Evolutionary conservation across 2,888 invertebrate species (phyloP).

Genomic region (Neoascia interrupta): DNA sequence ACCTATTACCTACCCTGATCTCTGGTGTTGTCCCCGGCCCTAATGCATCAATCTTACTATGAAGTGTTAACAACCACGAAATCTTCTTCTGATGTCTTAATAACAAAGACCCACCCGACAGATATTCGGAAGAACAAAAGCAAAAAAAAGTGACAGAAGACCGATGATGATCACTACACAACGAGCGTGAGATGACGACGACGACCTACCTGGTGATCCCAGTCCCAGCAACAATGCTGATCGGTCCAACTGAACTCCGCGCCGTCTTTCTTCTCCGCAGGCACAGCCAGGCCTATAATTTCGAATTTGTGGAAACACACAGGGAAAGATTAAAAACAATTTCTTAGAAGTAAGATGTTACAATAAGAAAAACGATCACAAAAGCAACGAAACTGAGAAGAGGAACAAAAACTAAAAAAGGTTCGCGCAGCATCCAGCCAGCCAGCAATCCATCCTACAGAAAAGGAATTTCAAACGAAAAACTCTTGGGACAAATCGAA

Average conservation of each 20-base stretch:
- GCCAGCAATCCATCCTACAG: no score
- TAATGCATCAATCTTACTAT: conserved; percentile 68
- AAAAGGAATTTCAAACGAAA: conserved; percentile 58
- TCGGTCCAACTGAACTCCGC: conserved; percentile 42
- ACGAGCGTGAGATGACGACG: conserved; percentile 64
- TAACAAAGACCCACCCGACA: conserved; percentile 71
- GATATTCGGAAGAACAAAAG: conserved; percentile 66
- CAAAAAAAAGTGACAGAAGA: conserved; percentile 63
- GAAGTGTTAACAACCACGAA: conserved; percentile 76
- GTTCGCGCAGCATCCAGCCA: conserved; percentile 60
- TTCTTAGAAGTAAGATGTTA: conserved; percentile 66
- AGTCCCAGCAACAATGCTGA: conserved; percentile 28
- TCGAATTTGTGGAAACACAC: conserved; percentile 65
- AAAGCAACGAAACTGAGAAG: conserved; percentile 26
- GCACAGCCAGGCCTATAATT: conserved; percentile 70
- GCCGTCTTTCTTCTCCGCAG: conserved; percentile 7
- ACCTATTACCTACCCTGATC: neutral
- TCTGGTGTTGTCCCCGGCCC: conserved; percentile 26
- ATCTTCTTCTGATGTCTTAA: conserved; percentile 73
- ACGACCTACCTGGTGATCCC: conserved; percentile 70
- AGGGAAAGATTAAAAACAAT: conserved; percentile 64
- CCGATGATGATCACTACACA: conserved; percentile 65
- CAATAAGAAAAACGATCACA: conserved; percentile 50
- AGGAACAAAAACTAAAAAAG: conserved; percentile 50
- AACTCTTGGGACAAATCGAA: conserved; percentile 39